Conservation (phyloP, 2,113 vertebrate species). For the Fregata magnificens region DNA sequence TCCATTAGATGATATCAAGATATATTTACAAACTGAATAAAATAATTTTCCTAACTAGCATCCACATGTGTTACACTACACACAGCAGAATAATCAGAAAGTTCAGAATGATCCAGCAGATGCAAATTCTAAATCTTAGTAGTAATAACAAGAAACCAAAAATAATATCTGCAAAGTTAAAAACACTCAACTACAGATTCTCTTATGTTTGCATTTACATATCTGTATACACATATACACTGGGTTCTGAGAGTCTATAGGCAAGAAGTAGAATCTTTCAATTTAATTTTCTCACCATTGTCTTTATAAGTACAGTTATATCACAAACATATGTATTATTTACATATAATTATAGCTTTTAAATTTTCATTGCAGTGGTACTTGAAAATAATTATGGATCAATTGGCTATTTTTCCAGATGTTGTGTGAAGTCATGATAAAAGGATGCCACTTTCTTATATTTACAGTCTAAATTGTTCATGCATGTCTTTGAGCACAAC, state of each 20-base stretch:
- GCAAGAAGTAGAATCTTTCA: neutral
- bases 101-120: neutral
- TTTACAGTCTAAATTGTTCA: neutral
- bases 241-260: neutral
- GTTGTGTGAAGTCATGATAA: neutral
- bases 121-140: neutral
- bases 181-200: neutral
- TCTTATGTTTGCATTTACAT: neutral
- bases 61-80: neutral
- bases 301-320: neutral
- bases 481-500: fast-evolving
- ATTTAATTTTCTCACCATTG: neutral
- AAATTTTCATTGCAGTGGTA: neutral
- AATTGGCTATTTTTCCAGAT: neutral
- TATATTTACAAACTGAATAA: neutral
- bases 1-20: neutral
- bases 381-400: neutral
- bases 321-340: neutral
- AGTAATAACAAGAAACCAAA: neutral
- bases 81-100: neutral
- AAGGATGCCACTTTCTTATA: neutral
- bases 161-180: neutral
- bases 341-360: neutral
- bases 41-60: neutral
- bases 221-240: neutral